Evolutionary conservation across 2,113 vertebrate genomes (phyloP).

Genomic region (Rostratula benghalensis): DNA sequence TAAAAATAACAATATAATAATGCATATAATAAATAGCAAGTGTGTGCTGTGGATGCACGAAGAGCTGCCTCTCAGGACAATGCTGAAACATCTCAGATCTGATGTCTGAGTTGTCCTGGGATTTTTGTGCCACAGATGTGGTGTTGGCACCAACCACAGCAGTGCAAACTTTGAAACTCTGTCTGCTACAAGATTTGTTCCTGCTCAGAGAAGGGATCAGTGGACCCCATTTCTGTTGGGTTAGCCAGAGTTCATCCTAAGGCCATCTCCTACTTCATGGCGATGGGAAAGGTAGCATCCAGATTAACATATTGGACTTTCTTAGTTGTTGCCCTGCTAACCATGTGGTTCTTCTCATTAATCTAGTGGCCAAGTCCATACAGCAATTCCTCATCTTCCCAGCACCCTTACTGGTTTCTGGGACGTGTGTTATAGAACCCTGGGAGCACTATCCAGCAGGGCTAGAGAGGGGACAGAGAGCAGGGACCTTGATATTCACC

Average conservation of each 20-base stretch:
- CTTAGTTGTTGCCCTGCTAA: background rate
- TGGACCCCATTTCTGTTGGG: fast-evolving
- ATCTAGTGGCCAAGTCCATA: too few relatives aligned
- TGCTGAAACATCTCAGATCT: fast-evolving
- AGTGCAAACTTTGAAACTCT: background rate
- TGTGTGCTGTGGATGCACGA: fast-evolving
- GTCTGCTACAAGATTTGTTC: fast-evolving
- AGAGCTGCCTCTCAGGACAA: background rate
- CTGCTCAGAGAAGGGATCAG: background rate
- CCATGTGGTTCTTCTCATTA: fast-evolving
- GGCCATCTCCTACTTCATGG: background rate
- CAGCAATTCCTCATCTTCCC: background rate
- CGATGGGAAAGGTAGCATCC: background rate
- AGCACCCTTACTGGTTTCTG: background rate
- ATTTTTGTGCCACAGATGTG: fast-evolving
- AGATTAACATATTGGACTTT: background rate
- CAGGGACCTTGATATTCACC: background rate
- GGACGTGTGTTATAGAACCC: fast-evolving
- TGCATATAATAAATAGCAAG: background rate
- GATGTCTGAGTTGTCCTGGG: background rate
- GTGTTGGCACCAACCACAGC: background rate
- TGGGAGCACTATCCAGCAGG: fast-evolving
- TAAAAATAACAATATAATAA: too few relatives aligned
- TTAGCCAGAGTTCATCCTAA: background rate
- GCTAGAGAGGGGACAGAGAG: background rate